Conservation (phyloP, 2,888 invertebrate species). For the Zhengitettix transpicula region DNA sequence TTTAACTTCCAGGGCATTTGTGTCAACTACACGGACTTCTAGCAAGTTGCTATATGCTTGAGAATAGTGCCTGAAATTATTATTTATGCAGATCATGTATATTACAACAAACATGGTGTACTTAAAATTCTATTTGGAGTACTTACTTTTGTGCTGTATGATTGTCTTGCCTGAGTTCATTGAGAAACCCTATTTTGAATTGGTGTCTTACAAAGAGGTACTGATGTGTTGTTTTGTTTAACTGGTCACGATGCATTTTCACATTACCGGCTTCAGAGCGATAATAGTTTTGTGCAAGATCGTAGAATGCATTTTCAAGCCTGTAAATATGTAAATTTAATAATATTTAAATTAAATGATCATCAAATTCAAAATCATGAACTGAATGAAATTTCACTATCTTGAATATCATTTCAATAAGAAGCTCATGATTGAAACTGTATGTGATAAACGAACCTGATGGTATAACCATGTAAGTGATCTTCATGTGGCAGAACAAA, state of each 20-base stretch:
- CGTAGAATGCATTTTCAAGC: conserved; percentile 84
- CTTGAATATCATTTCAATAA: no score
- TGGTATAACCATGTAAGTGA: conserved; percentile 54
- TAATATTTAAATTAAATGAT: no score
- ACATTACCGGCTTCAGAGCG: conserved; percentile 73
- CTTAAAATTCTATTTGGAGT: background rate
- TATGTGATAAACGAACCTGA: conserved; percentile 29
- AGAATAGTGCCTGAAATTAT: conserved; percentile 48
- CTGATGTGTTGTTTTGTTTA: conserved; percentile 82
- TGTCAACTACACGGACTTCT: conserved; percentile 76
- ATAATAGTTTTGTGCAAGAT: conserved; percentile 85
- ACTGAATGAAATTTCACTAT: no score
- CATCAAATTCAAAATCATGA: no score
- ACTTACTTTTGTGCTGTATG: conserved; percentile 63
- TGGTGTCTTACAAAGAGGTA: conserved; percentile 88
- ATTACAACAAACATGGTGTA: background rate
- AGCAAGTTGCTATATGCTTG: conserved; percentile 81
- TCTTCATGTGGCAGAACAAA: conserved; percentile 86
- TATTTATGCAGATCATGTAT: background rate
- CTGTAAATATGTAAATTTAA: conserved; percentile 25
- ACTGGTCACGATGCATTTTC: conserved; percentile 75
- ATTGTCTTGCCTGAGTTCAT: conserved; percentile 82
- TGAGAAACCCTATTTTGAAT: conserved; percentile 90
- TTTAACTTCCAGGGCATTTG: conserved; percentile 83
- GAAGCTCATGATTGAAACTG: no score